Percentiles rank a stretch among this genome's conserved stretches.
Evolutionary conservation across 2,797 vertebrate species (phyloP).

Genomic region (Iguana delicatissima): DNA sequence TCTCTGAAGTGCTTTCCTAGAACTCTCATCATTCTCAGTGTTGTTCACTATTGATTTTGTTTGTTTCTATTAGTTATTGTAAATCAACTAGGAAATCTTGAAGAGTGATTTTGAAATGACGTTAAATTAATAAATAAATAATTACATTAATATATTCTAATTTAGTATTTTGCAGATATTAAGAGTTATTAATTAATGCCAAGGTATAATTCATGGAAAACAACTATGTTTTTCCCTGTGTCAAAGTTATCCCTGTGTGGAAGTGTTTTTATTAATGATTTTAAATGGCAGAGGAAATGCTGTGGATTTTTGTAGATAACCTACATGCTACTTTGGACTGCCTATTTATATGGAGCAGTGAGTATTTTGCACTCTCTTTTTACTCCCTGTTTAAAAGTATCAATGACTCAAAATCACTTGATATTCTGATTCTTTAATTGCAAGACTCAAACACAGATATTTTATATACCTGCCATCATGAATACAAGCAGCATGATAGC

Average conservation of each 20-base stretch:
- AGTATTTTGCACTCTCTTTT: slow-evolving; percentile 40
- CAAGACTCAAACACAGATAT: slow-evolving; percentile 12
- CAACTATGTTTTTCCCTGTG: neutral
- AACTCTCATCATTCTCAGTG: neutral
- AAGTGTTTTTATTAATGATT: neutral
- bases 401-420: slow-evolving; percentile 14
- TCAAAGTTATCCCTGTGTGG: neutral
- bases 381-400: slow-evolving; percentile 2
- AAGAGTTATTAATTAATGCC: neutral
- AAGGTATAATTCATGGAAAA: neutral
- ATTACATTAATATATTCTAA: neutral
- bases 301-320: neutral
- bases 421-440: slow-evolving; percentile 16
- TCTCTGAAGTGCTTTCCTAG: too few species aligned
- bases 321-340: neutral
- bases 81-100: neutral
- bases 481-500: slow-evolving; percentile 18
- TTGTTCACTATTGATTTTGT: neutral
- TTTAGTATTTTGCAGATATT: neutral
- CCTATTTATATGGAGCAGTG: neutral
- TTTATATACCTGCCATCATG: slow-evolving; percentile 10
- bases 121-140: neutral
- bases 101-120: neutral
- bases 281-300: slow-evolving; percentile 20
- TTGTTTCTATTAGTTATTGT: neutral